Conservation (phyloP, 2,113 vertebrate genomes). For the Scatophagus argus region DNA sequence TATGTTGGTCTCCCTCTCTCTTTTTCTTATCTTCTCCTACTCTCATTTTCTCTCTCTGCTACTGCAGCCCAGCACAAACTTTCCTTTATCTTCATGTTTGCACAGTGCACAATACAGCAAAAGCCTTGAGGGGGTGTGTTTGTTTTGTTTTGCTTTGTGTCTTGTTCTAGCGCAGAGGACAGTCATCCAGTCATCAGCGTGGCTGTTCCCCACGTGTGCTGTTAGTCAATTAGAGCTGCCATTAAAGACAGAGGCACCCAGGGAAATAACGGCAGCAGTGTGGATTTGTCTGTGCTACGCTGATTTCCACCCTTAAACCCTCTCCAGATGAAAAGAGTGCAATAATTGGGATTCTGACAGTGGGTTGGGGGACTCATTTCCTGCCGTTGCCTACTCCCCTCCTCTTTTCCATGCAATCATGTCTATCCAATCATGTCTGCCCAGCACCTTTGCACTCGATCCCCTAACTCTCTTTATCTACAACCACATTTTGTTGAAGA, state of each 20-base stretch:
- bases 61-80: constrained; percentile 48
- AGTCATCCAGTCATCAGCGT: constrained; percentile 65
- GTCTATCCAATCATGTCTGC: constrained; percentile 62
- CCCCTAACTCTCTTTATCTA: constrained; percentile 67
- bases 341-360: constrained; percentile 77
- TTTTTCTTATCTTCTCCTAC: constrained; percentile 12
- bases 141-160: constrained; percentile 73
- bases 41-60: not conserved
- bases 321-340: constrained; percentile 72
- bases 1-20: constrained; percentile 33
- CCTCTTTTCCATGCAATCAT: constrained; percentile 62
- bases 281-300: constrained; percentile 60
- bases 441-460: constrained; percentile 55
- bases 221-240: constrained; percentile 82
- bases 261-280: constrained; percentile 77
- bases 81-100: constrained; percentile 63
- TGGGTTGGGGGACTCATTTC: constrained; percentile 71
- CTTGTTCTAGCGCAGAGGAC: constrained; percentile 65
- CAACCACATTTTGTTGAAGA: constrained; percentile 54
- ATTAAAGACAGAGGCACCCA: constrained; percentile 74
- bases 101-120: constrained; percentile 64
- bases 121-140: constrained; percentile 65
- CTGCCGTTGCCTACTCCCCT: constrained; percentile 53
- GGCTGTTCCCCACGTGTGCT: constrained; percentile 60
- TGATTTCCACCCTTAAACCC: constrained; percentile 76